Percentiles rank a stretch among this genome's conserved stretches.
phyloP scores from a whole-genome alignment of 2,797 vertebrate species.

The Typhlichthys eigenmanni region DNA sequence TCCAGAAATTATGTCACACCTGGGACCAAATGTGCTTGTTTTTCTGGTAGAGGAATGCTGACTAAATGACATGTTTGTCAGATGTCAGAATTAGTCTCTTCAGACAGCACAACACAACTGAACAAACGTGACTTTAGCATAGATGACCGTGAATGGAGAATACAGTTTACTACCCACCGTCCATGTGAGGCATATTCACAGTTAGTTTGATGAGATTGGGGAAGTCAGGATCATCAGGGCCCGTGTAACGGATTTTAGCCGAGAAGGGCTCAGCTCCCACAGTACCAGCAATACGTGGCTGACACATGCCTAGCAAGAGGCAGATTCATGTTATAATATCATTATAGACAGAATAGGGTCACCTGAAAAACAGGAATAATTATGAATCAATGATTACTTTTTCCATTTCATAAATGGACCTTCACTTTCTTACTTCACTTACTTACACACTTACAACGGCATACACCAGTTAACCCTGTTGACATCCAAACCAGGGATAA shows the following conservation, averaged over 20 bases:
- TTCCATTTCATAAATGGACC: neutral
- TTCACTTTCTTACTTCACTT: neutral
- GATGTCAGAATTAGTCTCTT: too few species aligned
- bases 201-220: slow-evolving; percentile 84
- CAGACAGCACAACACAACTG: too few species aligned
- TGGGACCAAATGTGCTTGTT: too few species aligned
- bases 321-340: neutral
- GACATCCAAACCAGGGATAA: neutral
- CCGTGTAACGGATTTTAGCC: slow-evolving; percentile 82
- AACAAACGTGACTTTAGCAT: too few species aligned
- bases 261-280: slow-evolving; percentile 87
- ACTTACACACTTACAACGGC: too few species aligned
- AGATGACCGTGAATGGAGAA: neutral
- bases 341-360: neutral
- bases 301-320: slow-evolving; percentile 78
- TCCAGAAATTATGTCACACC: too few species aligned
- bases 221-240: slow-evolving; percentile 82
- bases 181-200: slow-evolving; percentile 86
- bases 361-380: neutral
- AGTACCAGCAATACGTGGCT: slow-evolving; percentile 78
- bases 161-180: slow-evolving; percentile 70
- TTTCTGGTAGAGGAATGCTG: too few species aligned
- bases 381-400: neutral
- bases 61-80: neutral
- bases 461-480: neutral